phyloP scores from a whole-genome alignment of 2,888 invertebrate species.

The Sialis fuliginosa region DNA sequence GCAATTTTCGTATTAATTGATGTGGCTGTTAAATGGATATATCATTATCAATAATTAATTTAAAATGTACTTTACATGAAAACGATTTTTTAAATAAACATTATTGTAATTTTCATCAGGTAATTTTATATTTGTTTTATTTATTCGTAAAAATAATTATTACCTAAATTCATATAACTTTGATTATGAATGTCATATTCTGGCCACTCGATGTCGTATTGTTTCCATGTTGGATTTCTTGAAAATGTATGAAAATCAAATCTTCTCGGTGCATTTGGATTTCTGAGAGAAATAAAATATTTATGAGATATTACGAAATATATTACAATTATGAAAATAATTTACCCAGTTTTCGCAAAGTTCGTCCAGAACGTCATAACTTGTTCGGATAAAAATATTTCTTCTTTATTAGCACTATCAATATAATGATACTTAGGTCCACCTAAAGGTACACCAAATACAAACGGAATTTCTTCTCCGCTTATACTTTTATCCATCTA shows the following conservation, averaged over 20 bases:
- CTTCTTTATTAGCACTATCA: constrained; percentile 55
- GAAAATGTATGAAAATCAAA: constrained; percentile 39
- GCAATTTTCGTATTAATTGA: too few relatives aligned
- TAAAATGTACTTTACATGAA: too few relatives aligned
- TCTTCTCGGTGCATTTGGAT: constrained; percentile 56
- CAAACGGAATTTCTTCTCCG: constrained; percentile 76
- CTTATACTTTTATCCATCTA: constrained; percentile 58
- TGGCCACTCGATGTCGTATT: constrained; percentile 66
- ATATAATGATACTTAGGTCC: constrained; percentile 45
- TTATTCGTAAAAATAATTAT: constrained; percentile 14
- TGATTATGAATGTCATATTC: constrained; percentile 59
- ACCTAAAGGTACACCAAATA: constrained; percentile 70
- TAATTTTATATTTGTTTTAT: too few relatives aligned
- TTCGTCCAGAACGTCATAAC: constrained; percentile 83
- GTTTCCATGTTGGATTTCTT: constrained; percentile 45
- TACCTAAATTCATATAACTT: constrained; percentile 62
- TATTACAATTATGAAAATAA: constrained; percentile 7
- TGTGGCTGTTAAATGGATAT: too few relatives aligned
- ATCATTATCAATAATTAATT: too few relatives aligned
- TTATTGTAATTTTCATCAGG: too few relatives aligned
- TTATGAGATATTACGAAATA: constrained; percentile 2
- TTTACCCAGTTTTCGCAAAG: constrained; percentile 79
- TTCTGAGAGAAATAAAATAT: constrained; percentile 29
- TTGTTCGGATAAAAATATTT: constrained; percentile 65
- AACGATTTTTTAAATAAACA: too few relatives aligned